Evolutionary conservation across 1,140 invertebrate genomes (phyloP).

Genomic region (Wasmannia auropunctata): DNA sequence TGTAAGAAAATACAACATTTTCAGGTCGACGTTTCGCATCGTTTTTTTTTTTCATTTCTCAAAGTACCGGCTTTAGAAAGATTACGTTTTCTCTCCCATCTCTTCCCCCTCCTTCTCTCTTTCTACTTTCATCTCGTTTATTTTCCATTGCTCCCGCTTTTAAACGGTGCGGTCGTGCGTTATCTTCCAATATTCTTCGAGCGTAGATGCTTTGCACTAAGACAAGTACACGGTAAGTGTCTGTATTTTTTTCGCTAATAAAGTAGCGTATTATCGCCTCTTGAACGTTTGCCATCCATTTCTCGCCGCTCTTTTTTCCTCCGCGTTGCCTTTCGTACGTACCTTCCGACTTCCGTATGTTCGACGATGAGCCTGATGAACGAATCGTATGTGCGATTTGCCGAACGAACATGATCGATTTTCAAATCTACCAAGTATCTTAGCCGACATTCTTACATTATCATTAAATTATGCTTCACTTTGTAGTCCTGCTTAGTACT

Average conservation of each 20-base stretch:
- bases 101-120: slow-evolving; percentile 2
- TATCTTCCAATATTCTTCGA: slow-evolving; percentile 32
- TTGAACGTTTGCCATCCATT: not conserved
- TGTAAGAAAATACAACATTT: not conserved
- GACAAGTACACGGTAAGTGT: slow-evolving; percentile 38
- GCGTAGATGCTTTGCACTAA: slow-evolving; percentile 43
- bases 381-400: not conserved
- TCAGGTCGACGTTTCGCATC: not conserved
- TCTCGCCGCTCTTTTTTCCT: not conserved
- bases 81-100: not conserved
- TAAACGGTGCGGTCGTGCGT: slow-evolving; percentile 14
- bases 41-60: slow-evolving; percentile 11
- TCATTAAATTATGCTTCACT: not conserved
- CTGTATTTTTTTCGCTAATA: slow-evolving; percentile 57
- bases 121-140: not conserved
- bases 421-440: not conserved
- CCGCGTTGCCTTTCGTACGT: not conserved
- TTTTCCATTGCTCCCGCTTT: not conserved
- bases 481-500: not conserved
- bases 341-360: not conserved
- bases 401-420: not conserved
- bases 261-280: slow-evolving; percentile 54
- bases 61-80: not conserved
- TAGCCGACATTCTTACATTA: not conserved
- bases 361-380: not conserved